A percentile compares a stretch with the other conserved stretches of the same genome.
Conservation (phyloP, 2,113 vertebrate species). For the Mormyrus iriodes region DNA sequence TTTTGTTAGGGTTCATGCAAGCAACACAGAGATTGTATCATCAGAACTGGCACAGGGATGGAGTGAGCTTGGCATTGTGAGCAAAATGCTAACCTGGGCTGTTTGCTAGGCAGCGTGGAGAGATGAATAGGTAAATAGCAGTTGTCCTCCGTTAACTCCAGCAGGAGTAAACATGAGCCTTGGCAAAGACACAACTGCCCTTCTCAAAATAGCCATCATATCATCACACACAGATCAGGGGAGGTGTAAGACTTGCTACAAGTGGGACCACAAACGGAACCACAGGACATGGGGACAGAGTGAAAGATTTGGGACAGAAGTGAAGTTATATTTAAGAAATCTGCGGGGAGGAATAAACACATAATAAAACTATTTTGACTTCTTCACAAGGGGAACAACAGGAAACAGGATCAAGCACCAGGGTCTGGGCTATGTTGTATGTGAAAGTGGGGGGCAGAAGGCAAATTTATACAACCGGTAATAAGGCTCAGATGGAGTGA, state of each 20-base stretch:
- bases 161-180: neutral
- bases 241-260: neutral
- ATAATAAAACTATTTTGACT: neutral
- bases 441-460: neutral
- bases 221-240: no score
- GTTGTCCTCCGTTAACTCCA: neutral
- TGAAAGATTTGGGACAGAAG: neutral
- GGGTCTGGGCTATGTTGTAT: neutral
- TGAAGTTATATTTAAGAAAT: neutral
- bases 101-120: neutral
- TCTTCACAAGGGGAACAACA: neutral
- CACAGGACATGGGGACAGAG: neutral
- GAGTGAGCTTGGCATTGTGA: neutral
- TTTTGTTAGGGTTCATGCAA: slow-evolving; percentile 5
- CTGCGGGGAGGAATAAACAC: neutral
- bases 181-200: neutral
- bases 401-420: neutral
- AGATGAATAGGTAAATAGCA: neutral
- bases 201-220: neutral
- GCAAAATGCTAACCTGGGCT: neutral
- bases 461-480: no score
- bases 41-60: neutral
- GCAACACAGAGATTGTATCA: neutral
- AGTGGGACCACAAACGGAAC: neutral
- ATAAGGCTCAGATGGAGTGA: neutral